Conservation (phyloP, 1,140 invertebrate species). For the Brachionus koreanus region DNA sequence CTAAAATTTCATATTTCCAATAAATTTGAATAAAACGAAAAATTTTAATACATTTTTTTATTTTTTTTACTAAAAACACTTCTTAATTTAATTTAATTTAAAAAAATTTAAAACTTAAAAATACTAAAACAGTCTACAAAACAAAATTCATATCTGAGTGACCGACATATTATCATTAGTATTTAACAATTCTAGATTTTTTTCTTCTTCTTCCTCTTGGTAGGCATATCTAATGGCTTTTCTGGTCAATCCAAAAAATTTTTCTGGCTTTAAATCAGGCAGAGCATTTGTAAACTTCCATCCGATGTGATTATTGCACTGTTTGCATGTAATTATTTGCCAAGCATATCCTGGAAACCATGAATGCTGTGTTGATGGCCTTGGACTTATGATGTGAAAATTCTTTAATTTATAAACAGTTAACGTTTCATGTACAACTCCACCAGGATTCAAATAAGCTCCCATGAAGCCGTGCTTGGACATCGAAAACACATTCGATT, state of each 20-base stretch:
- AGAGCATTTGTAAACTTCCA: constrained; percentile 71
- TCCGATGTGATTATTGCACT: constrained; percentile 69
- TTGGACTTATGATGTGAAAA: constrained; percentile 58
- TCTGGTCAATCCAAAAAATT: constrained; percentile 70
- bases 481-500: constrained; percentile 71
- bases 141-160: not conserved
- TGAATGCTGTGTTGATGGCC: constrained; percentile 68
- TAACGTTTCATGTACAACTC: constrained; percentile 75
- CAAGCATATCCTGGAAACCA: constrained; percentile 79
- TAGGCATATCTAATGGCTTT: constrained; percentile 50
- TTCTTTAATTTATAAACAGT: constrained; percentile 68
- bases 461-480: constrained; percentile 73
- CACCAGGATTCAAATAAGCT: constrained; percentile 75
- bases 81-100: not conserved
- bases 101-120: not conserved
- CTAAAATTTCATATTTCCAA: too few species aligned
- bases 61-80: not conserved
- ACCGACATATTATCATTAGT: not conserved
- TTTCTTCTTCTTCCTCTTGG: not conserved
- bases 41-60: not conserved
- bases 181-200: not conserved
- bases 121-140: not conserved
- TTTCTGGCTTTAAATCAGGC: constrained; percentile 65
- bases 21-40: too few species aligned
- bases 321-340: constrained; percentile 69